Evolutionary conservation across 1,140 invertebrate species (phyloP).

Genomic region (Drosophila pruinosa): DNA sequence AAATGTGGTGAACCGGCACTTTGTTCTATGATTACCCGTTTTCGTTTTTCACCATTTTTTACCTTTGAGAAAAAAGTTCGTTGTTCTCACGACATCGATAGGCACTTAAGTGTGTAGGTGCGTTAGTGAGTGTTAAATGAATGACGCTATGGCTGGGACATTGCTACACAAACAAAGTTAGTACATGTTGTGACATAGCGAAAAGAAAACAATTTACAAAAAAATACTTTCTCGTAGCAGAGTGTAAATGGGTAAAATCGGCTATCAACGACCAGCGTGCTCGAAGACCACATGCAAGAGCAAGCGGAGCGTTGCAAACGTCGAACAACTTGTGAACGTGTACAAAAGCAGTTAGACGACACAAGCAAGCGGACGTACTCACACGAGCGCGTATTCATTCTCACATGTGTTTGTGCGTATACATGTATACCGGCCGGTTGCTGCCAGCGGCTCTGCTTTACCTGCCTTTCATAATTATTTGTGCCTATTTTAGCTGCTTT

Average conservation of each 20-base stretch:
- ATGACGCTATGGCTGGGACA: conserved; percentile 66
- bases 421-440: conserved; percentile 68
- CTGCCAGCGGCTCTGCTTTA: conserved; percentile 42
- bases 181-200: conserved; percentile 60
- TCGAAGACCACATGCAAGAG: conserved; percentile 38
- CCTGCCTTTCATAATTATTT: conserved; percentile 76
- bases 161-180: conserved; percentile 52
- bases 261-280: conserved; percentile 24
- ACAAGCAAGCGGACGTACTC: conserved; percentile 41
- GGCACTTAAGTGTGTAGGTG: conserved; percentile 34
- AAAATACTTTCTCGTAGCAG: conserved; percentile 54
- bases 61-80: conserved; percentile 63
- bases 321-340: conserved; percentile 73
- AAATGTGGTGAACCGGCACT: conserved; percentile 71
- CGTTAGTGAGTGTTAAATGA: conserved; percentile 23
- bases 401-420: conserved; percentile 34
- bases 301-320: conserved; percentile 58
- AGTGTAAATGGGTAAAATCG: conserved; percentile 52
- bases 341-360: conserved; percentile 73
- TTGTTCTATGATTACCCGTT: conserved; percentile 38
- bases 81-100: conserved; percentile 67
- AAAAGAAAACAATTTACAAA: conserved; percentile 67
- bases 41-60: conserved; percentile 43
- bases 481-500: conserved; percentile 60
- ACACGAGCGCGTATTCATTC: conserved; percentile 3